Percentiles rank a stretch among this genome's conserved stretches.
These are phyloP conservation scores for Trematomus bernacchii DNA, from an alignment of 2,797 vertebrate genomes.

Conservation along the genomic window DNA sequence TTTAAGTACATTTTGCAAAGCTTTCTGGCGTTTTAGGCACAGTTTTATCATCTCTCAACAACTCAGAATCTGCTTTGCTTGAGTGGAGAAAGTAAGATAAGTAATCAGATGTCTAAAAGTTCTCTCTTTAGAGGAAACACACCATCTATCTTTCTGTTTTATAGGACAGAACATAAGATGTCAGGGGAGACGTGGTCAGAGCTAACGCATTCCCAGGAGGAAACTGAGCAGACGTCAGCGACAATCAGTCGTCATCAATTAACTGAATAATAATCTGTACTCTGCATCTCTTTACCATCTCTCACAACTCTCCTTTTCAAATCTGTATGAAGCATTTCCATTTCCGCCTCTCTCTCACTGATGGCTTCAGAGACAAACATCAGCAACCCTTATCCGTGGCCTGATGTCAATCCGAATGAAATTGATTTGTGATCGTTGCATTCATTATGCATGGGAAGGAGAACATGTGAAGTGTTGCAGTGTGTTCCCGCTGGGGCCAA, in stretches of 20 bases:
- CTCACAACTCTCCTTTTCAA: constrained; percentile 10
- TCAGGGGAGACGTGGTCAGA: constrained; percentile 24
- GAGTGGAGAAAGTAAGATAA: too few species aligned
- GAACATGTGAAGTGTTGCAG: background rate
- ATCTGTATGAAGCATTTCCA: constrained; percentile 46
- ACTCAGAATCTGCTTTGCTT: too few species aligned
- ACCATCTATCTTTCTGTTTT: background rate
- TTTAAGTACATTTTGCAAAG: background rate
- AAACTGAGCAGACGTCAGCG: constrained; percentile 53
- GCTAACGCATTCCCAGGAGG: constrained; percentile 25
- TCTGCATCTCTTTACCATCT: constrained; percentile 59
- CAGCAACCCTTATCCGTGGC: constrained; percentile 23
- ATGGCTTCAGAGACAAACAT: constrained; percentile 19
- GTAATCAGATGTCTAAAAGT: background rate
- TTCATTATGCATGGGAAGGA: constrained; percentile 34
- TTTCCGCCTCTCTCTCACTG: constrained; percentile 32
- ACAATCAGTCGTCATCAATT: constrained; percentile 48
- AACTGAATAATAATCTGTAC: constrained; percentile 58
- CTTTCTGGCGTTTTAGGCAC: background rate
- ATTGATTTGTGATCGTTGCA: constrained; percentile 54
- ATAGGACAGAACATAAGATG: background rate
- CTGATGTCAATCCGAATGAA: constrained; percentile 46
- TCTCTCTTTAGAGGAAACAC: background rate
- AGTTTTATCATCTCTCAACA: background rate
- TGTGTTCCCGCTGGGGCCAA: constrained; percentile 26